Evolutionary conservation across 35 echinoderm and acorn worm genomes (phyloP).

Genomic region (Amphiura filiformis): DNA sequence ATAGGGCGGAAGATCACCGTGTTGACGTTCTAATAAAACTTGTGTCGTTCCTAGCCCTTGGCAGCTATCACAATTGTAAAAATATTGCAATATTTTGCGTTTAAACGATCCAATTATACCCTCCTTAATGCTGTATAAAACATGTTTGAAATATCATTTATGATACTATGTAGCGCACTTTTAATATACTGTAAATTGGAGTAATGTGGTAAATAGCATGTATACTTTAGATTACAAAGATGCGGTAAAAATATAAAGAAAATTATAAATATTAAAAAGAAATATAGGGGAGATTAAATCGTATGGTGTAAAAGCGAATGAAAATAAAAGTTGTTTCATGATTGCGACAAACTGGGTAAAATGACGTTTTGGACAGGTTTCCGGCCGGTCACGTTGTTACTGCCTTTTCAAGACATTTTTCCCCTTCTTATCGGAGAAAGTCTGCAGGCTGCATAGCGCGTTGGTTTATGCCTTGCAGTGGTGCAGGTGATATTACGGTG

Average conservation of each 20-base stretch:
- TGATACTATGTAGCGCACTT: too few species aligned
- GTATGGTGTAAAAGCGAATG: too few species aligned
- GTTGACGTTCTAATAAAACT: background rate
- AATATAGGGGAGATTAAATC: too few species aligned
- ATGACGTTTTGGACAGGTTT: conserved; percentile 3
- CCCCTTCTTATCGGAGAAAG: too few species aligned
- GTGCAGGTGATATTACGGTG: background rate
- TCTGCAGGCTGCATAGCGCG: background rate
- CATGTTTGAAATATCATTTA: too few species aligned
- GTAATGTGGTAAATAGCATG: too few species aligned
- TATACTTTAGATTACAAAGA: too few species aligned
- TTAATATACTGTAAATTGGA: too few species aligned
- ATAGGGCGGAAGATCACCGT: conserved; percentile 6
- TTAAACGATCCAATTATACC: background rate
- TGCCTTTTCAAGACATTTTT: background rate
- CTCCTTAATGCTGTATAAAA: too few species aligned
- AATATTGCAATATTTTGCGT: background rate
- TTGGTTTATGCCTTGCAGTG: background rate
- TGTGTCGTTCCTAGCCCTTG: background rate
- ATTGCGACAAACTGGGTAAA: background rate
- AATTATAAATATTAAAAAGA: too few species aligned
- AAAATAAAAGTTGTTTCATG: background rate
- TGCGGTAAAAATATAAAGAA: too few species aligned
- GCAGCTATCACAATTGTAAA: background rate
- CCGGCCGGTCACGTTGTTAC: background rate